These are phyloP conservation scores for Probaryconus sp. DNA, from an alignment of 1,140 invertebrate species.

Conservation along the genomic window DNA sequence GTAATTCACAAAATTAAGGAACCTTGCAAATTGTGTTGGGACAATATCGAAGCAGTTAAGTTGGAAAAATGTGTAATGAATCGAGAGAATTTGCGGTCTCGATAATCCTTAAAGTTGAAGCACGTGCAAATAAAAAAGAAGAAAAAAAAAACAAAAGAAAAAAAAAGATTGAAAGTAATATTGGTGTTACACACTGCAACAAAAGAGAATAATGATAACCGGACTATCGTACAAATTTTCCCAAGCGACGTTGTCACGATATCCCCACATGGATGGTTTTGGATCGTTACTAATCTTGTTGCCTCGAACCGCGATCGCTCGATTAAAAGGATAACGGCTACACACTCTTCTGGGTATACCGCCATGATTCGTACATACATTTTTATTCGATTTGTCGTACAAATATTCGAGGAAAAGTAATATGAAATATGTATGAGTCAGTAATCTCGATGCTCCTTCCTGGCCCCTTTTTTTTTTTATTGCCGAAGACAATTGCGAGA, in stretches of 20 bases:
- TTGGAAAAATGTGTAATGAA: too few relatives aligned
- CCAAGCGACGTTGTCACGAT: slow-evolving; percentile 20
- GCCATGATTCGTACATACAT: slow-evolving; percentile 40
- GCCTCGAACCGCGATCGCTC: slow-evolving; percentile 47
- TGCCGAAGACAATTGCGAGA: too few relatives aligned
- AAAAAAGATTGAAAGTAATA: not conserved
- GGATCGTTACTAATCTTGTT: slow-evolving; percentile 45
- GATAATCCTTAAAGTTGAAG: too few relatives aligned
- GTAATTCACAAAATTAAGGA: not conserved
- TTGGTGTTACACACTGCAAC: not conserved
- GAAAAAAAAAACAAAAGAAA: too few relatives aligned
- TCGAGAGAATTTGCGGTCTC: too few relatives aligned
- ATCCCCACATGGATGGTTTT: slow-evolving; percentile 4
- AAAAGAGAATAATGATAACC: slow-evolving; percentile 9
- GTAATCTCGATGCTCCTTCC: slow-evolving; percentile 23
- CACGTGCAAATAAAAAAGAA: too few relatives aligned
- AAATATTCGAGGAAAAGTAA: slow-evolving; percentile 25
- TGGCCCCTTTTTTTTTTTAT: too few relatives aligned
- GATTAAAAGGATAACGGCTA: slow-evolving; percentile 50
- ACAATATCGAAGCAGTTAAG: too few relatives aligned
- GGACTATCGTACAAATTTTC: slow-evolving; percentile 21
- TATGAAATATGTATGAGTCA: slow-evolving; percentile 33
- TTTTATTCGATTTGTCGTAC: slow-evolving; percentile 42
- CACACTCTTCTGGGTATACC: slow-evolving; percentile 13
- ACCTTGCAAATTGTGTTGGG: too few relatives aligned